These are phyloP conservation scores for Epirrhoe tristata DNA, from an alignment of 2,888 invertebrate genomes.

Conservation along the genomic window DNA sequence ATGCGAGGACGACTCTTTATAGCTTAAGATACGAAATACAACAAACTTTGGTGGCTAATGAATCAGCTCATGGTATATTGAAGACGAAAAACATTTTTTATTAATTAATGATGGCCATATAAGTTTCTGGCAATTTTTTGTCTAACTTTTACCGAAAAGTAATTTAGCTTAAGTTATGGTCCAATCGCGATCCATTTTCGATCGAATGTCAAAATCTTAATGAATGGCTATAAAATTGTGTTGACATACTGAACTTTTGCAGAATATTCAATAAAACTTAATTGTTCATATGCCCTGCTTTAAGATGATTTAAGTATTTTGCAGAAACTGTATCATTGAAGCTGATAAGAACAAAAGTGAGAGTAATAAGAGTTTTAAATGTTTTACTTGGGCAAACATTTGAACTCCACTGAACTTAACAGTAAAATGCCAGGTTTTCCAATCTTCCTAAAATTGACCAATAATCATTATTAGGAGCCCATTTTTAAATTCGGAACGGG, in stretches of 20 bases:
- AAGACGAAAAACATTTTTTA: constrained; percentile 39
- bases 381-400: background rate
- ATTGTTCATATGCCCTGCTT: constrained; percentile 32
- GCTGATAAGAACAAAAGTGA: background rate
- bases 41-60: constrained; percentile 47
- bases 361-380: background rate
- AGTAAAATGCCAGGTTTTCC: constrained; percentile 24
- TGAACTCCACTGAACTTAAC: constrained; percentile 9
- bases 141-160: constrained; percentile 42
- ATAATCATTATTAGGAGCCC: constrained; percentile 47
- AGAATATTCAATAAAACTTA: constrained; percentile 38
- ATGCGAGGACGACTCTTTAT: constrained; percentile 45
- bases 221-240: constrained; percentile 38
- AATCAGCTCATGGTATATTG: constrained; percentile 45
- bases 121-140: constrained; percentile 38
- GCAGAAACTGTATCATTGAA: constrained; percentile 20
- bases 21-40: constrained; percentile 41
- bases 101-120: constrained; percentile 43
- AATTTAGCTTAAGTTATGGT: constrained; percentile 37
- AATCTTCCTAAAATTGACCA: constrained; percentile 37
- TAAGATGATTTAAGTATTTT: constrained; percentile 4
- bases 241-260: constrained; percentile 46
- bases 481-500: constrained; percentile 47
- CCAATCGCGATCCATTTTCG: constrained; percentile 41
- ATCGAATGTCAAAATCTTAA: constrained; percentile 49